Evolutionary conservation across 2,797 vertebrate genomes (phyloP), one percentile per base, ranked within the genome.

Genomic region (Girardinus metallicus): DNA sequence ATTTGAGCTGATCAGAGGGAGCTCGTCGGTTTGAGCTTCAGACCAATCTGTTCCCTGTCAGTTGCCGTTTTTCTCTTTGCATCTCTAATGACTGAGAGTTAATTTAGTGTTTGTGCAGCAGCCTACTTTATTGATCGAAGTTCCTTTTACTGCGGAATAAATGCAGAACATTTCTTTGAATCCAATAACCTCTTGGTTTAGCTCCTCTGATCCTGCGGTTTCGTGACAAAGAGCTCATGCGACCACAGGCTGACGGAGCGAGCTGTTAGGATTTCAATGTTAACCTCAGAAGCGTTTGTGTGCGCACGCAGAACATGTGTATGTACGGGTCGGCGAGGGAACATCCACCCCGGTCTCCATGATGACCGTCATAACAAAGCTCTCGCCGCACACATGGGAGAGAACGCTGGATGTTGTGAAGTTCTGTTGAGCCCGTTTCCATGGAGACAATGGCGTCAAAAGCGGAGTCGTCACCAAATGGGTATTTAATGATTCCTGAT

Each of bases 281-380:
- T 62, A 21, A 72, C 83, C 78, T 75, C 72, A 16, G 76, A 62
- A 70, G 76, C 73, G 49, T 80, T 60, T 60, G 53, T 72, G 66
- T 23, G 68, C 75, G 66, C 10, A 55, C 34, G 3, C 7, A 9
- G 39, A 18, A 60, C 36, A 41, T 74, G 41, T 11, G 12, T 23
- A 8, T 39, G 12, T 23, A 8, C 36, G 51, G 64, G 76, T 75
- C 76, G 36, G 70, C 4, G 57, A 82, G 76, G 5, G 47, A 85
- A 78, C 82, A 81, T 87, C 85, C 82, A 75, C 81, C 81, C 10
- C 15, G 15, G 92, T 94, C 87, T 81, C 90, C 82, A 72, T 77
- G 90, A 93, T 4, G 78, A 94, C 93, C 94, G 95, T 93, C 95
- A 95, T 90, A 95, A 95, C 93, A 95, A 91, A 92, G 75, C 83